Evolutionary conservation across 2,113 vertebrate genomes (phyloP), one percentile per base, ranked within the genome.

Genomic region (Oreochromis aureus): DNA sequence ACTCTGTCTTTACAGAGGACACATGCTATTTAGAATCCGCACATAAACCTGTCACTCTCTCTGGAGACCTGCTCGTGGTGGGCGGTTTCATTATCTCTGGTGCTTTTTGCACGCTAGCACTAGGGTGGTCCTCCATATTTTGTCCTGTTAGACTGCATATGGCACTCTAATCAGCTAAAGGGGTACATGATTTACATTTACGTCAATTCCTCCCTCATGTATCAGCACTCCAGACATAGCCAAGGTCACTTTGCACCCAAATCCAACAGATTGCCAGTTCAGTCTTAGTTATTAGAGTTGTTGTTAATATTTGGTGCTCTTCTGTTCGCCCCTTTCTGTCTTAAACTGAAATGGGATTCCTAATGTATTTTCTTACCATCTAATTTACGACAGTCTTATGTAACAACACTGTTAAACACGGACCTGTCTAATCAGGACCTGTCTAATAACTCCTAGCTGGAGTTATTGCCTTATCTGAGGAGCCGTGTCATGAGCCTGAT

Each of bases 111-210:
- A 81, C 79, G 46, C 11, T 15, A 30, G 7, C 82, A 84, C 83
- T 61, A 9, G 9, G 79, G 71, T 79, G 80, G 58, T 66, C 59
- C 41, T 91, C 24, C 71, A 58, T 87, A 93, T 89, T 91, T 92
- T 86, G 81, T 90, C 85, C 88, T 16, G 71, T 87, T 87, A 10
- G 63, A 84, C 83, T 56, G 73, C 83, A 82, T 90, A 86, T 86
- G 87, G 86, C 86, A 93, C 88, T 95, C 89, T 87, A 95, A 96
- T 95, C 94, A 96, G 84, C 86, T 82, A 90, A 92, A 91, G 91
- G 87, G 48, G 7, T 58, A 10, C 3, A 36, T 94, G 94, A 95
- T 95, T 96, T 95, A 94, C 90, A 92, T 94, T 91, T 87, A 78
- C 82, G 91, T 93, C 93, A 93, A 48, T 66, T 76, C 87, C 56